A percentile compares a stretch with the other conserved stretches of the same genome.
Evolutionary conservation across 2,797 vertebrate species (phyloP).

Genomic region (Silurus aristotelis): DNA sequence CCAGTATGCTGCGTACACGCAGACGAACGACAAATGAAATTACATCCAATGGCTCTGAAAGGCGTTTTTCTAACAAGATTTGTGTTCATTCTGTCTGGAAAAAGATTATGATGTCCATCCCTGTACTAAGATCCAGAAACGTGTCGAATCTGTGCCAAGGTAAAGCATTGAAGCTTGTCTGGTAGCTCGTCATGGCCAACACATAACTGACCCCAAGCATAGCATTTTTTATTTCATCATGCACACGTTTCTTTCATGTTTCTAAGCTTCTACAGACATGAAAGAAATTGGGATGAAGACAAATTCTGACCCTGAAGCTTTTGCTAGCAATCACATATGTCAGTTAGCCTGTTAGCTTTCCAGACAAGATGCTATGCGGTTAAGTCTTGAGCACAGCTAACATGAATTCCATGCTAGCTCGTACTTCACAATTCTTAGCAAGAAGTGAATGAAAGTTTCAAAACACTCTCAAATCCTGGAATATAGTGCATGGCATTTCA

Average conservation of each 20-base stretch:
- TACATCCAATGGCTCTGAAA: neutral
- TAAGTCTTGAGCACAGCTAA: neutral
- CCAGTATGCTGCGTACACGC: too few relatives aligned
- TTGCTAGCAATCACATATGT: neutral
- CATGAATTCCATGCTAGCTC: neutral
- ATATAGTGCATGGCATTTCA: too few relatives aligned
- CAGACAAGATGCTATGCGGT: neutral
- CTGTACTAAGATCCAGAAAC: too few relatives aligned
- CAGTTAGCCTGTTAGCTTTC: neutral
- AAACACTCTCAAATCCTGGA: too few relatives aligned
- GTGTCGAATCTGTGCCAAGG: neutral
- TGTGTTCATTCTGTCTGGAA: neutral
- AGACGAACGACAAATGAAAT: too few relatives aligned
- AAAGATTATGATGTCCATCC: too few relatives aligned
- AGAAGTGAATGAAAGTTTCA: neutral
- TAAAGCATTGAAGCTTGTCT: neutral
- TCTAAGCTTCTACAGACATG: too few relatives aligned
- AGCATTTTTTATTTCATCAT: neutral
- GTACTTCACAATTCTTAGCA: neutral
- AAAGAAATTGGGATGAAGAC: too few relatives aligned
- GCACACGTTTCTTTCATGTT: too few relatives aligned
- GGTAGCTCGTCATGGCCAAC: neutral
- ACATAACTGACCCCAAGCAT: neutral
- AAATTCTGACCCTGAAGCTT: too few relatives aligned
- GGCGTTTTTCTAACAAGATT: neutral